Evolutionary conservation across 2,888 invertebrate species (phyloP), one percentile per base, ranked within the genome.

Genomic region (Hypomecis atomaria): DNA sequence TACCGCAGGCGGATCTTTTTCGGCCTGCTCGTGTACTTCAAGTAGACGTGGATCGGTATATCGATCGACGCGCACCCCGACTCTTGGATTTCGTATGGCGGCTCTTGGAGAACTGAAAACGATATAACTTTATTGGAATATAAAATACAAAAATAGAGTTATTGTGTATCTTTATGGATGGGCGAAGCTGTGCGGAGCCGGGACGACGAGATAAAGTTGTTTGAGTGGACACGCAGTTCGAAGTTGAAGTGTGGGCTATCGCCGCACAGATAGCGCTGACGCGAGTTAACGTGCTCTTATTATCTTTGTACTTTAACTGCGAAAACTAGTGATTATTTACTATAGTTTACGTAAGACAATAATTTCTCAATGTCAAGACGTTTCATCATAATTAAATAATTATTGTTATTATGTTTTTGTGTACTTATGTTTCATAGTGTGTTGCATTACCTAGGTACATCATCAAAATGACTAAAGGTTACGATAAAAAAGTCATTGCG

Each of bases 81-180:
- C 79, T 92, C 92, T 81, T 91, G 89, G 73, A 92, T 91, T 82
- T 92, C 92, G 83, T 92, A 92, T 69, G 92, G 92, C 75, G 92
- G 92, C 83, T 90, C 92, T 83, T 91, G 92, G 69, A 90, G 84
- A 66, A 92, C 92, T 92, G 55, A 65, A 66, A 68, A 70, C 59
- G 54, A 64, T 59, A 58, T 52, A 53, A 56, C 43, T 60, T 63
- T 74, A 76, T 76, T 74, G 71, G 73, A 75, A 66, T 71, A 74
- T 75, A 73, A 73, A 67, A 71, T 75, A 64, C 64, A 65, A 69
- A 23, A 23, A 23, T 23, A 23, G 23, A 23, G 74, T 75, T 75
- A 71, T 72, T 71, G 47, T 57, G 56, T 47, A 45, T 47, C 40
- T 42, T 23, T 42, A 23, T 33, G 9, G 40, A 40, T 52, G 10